Conservation (phyloP, 1,140 invertebrate genomes). For the Heliconius hewitsoni region DNA sequence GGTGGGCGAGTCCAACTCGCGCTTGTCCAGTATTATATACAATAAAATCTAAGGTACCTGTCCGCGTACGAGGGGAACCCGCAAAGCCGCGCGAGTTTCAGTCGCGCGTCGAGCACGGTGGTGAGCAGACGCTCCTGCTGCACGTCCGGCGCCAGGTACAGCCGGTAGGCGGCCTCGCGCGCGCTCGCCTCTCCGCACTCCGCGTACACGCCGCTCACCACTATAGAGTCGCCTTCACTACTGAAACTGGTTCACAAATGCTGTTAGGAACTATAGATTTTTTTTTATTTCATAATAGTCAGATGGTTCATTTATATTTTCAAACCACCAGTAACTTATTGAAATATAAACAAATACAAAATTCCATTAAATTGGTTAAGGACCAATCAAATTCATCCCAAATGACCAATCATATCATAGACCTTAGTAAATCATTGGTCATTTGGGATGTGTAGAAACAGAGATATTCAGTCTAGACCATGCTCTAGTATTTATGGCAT, state of each 20-base stretch:
- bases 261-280: not conserved
- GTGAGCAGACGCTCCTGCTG: constrained; percentile 89
- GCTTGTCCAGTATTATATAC: too few species aligned
- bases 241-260: constrained; percentile 85
- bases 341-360: too few species aligned
- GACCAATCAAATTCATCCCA: too few species aligned
- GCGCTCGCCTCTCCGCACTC: constrained; percentile 89
- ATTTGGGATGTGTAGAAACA: too few species aligned
- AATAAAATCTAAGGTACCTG: constrained; percentile 75
- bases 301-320: too few species aligned
- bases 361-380: too few species aligned
- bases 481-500: too few species aligned
- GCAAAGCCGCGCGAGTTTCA: constrained; percentile 91
- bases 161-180: constrained; percentile 94
- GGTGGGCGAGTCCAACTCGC: too few species aligned
- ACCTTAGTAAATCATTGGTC: too few species aligned
- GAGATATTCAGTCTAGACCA: too few species aligned
- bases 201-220: constrained; percentile 90
- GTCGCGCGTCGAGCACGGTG: constrained; percentile 87
- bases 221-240: constrained; percentile 86
- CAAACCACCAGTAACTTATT: too few species aligned
- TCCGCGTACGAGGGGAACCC: constrained; percentile 94
- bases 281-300: not conserved
- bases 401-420: too few species aligned
- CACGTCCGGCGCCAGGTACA: constrained; percentile 90